Evolutionary conservation across 2,888 invertebrate genomes (phyloP), one percentile per base, ranked within the genome.

Genomic region (Alsophila aescularia): DNA sequence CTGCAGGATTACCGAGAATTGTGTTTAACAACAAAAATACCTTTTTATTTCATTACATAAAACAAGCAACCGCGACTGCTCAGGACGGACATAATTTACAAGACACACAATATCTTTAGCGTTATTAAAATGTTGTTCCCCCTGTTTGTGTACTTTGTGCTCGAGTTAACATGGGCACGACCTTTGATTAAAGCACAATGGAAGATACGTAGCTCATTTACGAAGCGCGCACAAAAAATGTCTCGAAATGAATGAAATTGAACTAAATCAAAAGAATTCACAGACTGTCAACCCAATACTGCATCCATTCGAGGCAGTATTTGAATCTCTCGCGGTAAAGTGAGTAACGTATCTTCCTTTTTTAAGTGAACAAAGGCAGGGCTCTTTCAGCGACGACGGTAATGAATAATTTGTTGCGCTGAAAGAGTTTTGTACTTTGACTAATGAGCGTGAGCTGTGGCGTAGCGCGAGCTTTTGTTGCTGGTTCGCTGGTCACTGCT

Each of bases 371-470:
- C 39, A 40, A 24, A 10, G 16, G 0, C 13, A 21, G 8, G 62
- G 52, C 54, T 63, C 60, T 24, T 56, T 50, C 51, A 55, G 55
- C 54, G 58, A 66, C 54, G 58, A 66, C 66, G 72, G 68, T 79
- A 78, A 80, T 81, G 79, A 81, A 79, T 78, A 79, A 80, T 79
- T 80, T 79, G 74, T 78, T 69, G 68, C 67, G 59, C 69, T 69
- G 66, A 70, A 78, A 76, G 72, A 77, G 70, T 77, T n/a, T n/a
- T n/a, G n/a, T n/a, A n/a, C n/a, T n/a, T n/a, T n/a, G n/a, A n/a
- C 62, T 73, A 67, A 58, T 57, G 60, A 72, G 59, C 66, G 36
- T 29, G 18, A 12, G 64, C 68, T 63, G 64, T 66, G 63, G 53
- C 58, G 56, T 58, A 24, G 10, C 21, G 21, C 2, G 13, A 24